These are phyloP conservation scores for Indicator maculatus DNA, from an alignment of 2,113 vertebrate species.

Conservation along the genomic window DNA sequence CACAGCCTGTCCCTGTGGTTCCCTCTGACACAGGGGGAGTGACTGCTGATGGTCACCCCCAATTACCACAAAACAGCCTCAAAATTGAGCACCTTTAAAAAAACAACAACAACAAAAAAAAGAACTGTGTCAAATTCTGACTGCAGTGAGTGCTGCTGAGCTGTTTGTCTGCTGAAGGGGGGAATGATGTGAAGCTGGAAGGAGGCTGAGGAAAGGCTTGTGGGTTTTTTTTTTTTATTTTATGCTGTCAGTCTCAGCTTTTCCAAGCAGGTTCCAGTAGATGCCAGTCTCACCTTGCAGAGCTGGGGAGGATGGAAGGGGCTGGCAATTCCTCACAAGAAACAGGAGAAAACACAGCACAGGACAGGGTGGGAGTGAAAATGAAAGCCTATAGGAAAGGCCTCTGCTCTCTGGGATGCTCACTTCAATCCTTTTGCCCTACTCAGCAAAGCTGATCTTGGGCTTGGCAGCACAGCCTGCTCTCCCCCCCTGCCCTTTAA, in stretches of 20 bases:
- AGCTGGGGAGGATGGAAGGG: slow-evolving; percentile 43
- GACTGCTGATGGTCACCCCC: neutral
- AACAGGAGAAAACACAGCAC: neutral
- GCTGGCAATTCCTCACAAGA: slow-evolving; percentile 7
- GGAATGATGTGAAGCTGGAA: neutral
- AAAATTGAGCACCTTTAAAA: neutral
- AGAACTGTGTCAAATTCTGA: neutral
- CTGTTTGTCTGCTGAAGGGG: slow-evolving; percentile 11
- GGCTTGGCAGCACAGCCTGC: neutral
- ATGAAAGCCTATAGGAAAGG: slow-evolving; percentile 9
- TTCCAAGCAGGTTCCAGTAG: slow-evolving; percentile 32
- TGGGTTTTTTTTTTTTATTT: neutral
- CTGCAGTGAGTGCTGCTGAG: neutral
- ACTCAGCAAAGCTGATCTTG: slow-evolving; percentile 51
- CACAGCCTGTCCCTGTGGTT: neutral
- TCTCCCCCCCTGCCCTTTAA: neutral
- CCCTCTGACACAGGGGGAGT: neutral
- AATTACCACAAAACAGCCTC: neutral
- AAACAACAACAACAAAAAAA: neutral
- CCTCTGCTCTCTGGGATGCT: slow-evolving; percentile 36
- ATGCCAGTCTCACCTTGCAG: slow-evolving; percentile 61
- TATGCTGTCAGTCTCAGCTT: neutral
- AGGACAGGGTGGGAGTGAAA: neutral
- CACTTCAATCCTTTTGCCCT: slow-evolving; percentile 16
- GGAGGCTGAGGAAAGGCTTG: neutral